Percentiles rank a stretch among this genome's conserved stretches.
Conservation (phyloP, 2,888 invertebrate species). For the Drosophila niveifrons region DNA sequence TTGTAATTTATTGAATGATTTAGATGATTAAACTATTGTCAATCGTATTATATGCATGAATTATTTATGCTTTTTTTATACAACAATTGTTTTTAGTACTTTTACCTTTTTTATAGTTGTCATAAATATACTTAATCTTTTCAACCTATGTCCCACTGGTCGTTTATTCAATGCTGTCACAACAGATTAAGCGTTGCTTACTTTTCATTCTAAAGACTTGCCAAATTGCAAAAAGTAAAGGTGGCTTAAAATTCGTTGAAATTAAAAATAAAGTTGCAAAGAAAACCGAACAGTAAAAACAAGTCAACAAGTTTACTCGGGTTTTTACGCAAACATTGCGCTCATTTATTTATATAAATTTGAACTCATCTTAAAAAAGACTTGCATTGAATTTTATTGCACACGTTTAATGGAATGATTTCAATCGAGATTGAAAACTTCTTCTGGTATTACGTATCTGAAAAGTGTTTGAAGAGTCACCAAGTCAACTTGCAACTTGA, state of each 20-base stretch:
- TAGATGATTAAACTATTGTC: not conserved
- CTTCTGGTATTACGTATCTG: not conserved
- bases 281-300: not conserved
- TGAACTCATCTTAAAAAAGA: not conserved
- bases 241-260: not conserved
- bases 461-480: not conserved
- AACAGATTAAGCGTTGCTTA: not conserved
- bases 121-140: not conserved
- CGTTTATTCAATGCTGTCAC: not conserved
- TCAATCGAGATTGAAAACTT: not conserved
- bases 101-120: not conserved
- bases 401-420: not conserved
- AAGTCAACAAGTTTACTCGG: not conserved
- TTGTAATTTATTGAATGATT: not conserved
- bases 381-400: not conserved
- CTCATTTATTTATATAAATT: not conserved
- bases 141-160: not conserved
- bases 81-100: not conserved
- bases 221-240: not conserved
- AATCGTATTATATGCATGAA: not conserved
- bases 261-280: not conserved
- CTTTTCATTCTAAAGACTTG: not conserved
- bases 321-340: not conserved
- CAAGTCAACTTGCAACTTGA: conserved; percentile 9
- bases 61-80: not conserved